Conservation (phyloP, 2,888 invertebrate species). For the Caenorhabditis uteleia region DNA sequence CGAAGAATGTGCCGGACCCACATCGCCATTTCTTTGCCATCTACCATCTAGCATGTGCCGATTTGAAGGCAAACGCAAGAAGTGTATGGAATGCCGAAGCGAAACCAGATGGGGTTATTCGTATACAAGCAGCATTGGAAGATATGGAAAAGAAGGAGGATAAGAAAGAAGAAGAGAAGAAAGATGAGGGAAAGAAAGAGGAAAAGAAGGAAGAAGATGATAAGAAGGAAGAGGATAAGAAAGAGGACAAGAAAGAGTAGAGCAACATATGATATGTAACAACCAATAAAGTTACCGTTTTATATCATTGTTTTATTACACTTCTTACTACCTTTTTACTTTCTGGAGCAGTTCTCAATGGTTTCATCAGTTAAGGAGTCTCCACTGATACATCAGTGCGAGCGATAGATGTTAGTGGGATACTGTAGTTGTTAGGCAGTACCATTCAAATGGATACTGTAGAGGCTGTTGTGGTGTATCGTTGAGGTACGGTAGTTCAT, state of each 20-base stretch:
- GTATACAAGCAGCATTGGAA: conserved; percentile 35
- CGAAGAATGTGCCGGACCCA: conserved; percentile 36
- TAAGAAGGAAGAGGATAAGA: conserved; percentile 12
- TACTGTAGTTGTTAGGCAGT: no score
- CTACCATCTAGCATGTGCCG: conserved; percentile 47
- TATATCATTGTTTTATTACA: no score
- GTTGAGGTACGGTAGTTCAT: no score
- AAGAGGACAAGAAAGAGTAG: conserved; percentile 15
- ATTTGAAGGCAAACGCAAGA: conserved; percentile 33
- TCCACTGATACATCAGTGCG: no score
- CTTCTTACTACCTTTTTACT: no score
- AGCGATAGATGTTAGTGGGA: no score
- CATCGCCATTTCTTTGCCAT: conserved; percentile 57
- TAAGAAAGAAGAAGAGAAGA: conserved; percentile 8
- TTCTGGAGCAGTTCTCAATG: no score
- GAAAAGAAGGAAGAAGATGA: conserved; percentile 17
- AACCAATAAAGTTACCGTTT: no score
- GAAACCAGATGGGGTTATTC: conserved; percentile 55
- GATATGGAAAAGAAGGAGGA: conserved; percentile 8
- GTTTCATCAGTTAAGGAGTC: no score
- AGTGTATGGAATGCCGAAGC: conserved; percentile 43
- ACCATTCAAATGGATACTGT: no score
- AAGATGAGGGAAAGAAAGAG: conserved; percentile 12
- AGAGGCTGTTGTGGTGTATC: no score
- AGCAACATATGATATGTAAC: no score